Evolutionary conservation across 1,140 invertebrate species (phyloP), one percentile per base, ranked within the genome.

Genomic region (Drosophila nigromelanica): DNA sequence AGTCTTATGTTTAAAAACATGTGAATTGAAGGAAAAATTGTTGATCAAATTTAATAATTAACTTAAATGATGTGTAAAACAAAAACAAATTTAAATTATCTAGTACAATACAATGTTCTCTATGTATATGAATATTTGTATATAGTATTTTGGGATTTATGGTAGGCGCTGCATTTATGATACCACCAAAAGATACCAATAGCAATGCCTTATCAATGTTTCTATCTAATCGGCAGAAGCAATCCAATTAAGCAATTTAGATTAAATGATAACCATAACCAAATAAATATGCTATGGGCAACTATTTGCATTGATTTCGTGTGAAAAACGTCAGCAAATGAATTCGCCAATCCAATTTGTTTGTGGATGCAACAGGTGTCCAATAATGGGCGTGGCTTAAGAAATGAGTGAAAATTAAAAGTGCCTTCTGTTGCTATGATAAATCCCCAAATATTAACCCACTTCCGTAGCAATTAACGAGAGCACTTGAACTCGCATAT

Each of bases 161-260:
- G 30, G 37, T 52, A 37, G 8, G 48, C 30, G 14, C 7, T 35
- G 4, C 10, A 10, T 27, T 39, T 39, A 27, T 21, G 35, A 40
- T 24, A 24, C 6, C 37, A 18, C 3, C 12, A 24, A 55, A 14
- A 40, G 18, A 11, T 11, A n/a, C 18, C 15, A 12, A 40, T 40
- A 15, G 11, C 1, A 47, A 18, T 37, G 18, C 12, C 12, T 42
- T 40, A 72, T 56, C 45, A n/a, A 18, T 60, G 47, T 10, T 45
- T 40, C 43, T 73, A 74, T 80, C 56, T 69, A 55, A 70, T 74
- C 58, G 39, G 40, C 74, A 48, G 27, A 14, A n/a, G 43, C 30
- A 61, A 60, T 71, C 48, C 39, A 75, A 60, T 74, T 64, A 64
- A 11, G 42, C 45, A 67, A 74, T 74, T 73, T 70, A 78, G 70